Evolutionary conservation across 2,888 invertebrate species (phyloP).

Genomic region (Drosophila siamana): DNA sequence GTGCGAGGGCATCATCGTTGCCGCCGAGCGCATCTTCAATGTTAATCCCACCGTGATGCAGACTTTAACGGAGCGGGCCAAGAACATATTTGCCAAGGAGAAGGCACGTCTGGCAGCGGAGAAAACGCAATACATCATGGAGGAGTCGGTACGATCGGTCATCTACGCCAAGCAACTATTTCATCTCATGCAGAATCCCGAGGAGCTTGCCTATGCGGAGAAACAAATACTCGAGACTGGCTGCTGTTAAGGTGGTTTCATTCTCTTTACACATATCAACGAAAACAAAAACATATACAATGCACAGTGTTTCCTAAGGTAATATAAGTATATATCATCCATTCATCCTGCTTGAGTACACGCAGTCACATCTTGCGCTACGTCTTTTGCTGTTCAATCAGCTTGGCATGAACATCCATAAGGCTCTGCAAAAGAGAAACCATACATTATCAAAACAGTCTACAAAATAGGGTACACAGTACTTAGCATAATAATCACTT

Average conservation of each 20-base stretch:
- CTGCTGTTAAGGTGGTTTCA: not conserved
- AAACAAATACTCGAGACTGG: slow-evolving; percentile 25
- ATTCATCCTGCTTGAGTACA: not conserved
- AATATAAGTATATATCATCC: slow-evolving; percentile 6
- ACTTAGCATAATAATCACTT: slow-evolving; percentile 5
- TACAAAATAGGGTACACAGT: slow-evolving; percentile 4
- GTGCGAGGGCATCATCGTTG: slow-evolving; percentile 29
- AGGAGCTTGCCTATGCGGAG: slow-evolving; percentile 22
- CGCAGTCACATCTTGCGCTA: slow-evolving; percentile 3
- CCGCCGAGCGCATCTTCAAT: slow-evolving; percentile 52
- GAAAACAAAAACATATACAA: slow-evolving; percentile 11
- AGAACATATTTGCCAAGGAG: slow-evolving; percentile 68
- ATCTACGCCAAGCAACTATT: slow-evolving; percentile 74
- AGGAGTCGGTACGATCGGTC: slow-evolving; percentile 73
- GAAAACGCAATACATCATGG: slow-evolving; percentile 63
- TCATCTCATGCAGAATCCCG: slow-evolving; percentile 62
- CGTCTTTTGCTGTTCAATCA: slow-evolving; percentile 87
- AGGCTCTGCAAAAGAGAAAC: slow-evolving; percentile 88
- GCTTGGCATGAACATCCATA: slow-evolving; percentile 93
- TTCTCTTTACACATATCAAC: not conserved
- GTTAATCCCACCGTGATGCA: slow-evolving; percentile 41
- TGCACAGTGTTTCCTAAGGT: slow-evolving; percentile 8
- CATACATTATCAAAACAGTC: not conserved
- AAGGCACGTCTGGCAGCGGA: slow-evolving; percentile 60
- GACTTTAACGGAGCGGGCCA: slow-evolving; percentile 65